Conservation (phyloP, 2,113 vertebrate genomes). For the Cariama cristata region DNA sequence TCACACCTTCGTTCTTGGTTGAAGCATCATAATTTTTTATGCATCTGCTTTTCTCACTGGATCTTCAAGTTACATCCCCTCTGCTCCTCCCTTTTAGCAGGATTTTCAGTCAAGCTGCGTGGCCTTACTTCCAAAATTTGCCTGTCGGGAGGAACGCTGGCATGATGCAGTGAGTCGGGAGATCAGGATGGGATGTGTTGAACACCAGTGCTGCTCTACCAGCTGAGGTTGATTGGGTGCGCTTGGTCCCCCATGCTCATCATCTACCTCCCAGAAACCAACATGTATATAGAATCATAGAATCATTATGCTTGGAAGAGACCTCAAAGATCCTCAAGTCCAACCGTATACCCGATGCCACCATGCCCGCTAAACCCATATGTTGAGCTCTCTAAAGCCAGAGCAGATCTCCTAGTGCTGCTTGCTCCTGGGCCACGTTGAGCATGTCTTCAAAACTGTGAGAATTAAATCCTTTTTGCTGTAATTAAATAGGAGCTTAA, state of each 20-base stretch:
- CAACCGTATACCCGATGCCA: too few species aligned
- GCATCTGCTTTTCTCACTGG: not conserved
- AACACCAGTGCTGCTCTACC: not conserved
- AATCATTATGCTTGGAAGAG: too few species aligned
- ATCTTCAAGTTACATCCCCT: not conserved
- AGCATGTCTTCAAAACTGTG: not conserved
- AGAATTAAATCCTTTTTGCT: not conserved
- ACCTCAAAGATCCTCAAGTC: too few species aligned
- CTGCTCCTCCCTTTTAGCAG: not conserved
- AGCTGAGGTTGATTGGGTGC: not conserved
- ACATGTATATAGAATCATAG: too few species aligned
- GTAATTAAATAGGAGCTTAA: not conserved
- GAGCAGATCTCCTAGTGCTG: not conserved
- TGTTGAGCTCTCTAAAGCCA: not conserved
- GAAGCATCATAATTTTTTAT: not conserved
- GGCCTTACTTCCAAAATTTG: not conserved
- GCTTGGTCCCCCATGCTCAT: not conserved
- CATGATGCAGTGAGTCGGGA: not conserved
- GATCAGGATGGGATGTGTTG: not conserved
- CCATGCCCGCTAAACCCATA: too few species aligned
- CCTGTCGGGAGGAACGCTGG: accelerated
- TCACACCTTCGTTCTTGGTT: not conserved
- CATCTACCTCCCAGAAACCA: not conserved
- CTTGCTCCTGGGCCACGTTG: not conserved
- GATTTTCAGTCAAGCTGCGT: not conserved